These are phyloP conservation scores for Pimpla rufipes DNA, from an alignment of 2,888 invertebrate species.

Conservation along the genomic window DNA sequence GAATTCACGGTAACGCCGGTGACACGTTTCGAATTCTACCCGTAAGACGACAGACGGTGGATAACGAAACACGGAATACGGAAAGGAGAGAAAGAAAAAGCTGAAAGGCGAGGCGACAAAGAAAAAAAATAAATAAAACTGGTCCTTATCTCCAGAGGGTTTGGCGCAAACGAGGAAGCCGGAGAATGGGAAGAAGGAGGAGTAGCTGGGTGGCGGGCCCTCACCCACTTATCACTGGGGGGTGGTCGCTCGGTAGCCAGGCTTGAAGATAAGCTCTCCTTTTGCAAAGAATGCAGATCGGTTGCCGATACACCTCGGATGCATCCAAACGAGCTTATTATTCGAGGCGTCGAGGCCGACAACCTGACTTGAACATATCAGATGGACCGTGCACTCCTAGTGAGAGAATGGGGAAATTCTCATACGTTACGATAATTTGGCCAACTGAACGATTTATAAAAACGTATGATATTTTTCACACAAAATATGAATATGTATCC, in stretches of 20 bases:
- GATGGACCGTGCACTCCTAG: slow-evolving; percentile 12
- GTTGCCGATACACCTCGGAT: slow-evolving; percentile 62
- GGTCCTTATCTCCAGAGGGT: slow-evolving; percentile 27
- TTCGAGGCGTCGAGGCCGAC: slow-evolving; percentile 41
- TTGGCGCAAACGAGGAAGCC: slow-evolving; percentile 20
- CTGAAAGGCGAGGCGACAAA: slow-evolving; percentile 6
- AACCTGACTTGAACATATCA: slow-evolving; percentile 30
- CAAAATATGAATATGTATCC: not conserved
- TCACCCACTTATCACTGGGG: slow-evolving; percentile 51
- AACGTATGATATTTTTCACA: not conserved
- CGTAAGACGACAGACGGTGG: not conserved
- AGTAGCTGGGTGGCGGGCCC: slow-evolving; percentile 17
- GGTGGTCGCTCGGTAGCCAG: slow-evolving; percentile 31
- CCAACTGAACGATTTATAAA: not conserved
- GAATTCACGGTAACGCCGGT: not conserved
- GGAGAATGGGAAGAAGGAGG: slow-evolving; percentile 28
- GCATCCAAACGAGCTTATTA: slow-evolving; percentile 63
- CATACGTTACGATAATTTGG: not conserved
- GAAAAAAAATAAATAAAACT: slow-evolving; percentile 35
- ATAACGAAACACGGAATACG: slow-evolving; percentile 12
- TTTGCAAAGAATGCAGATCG: slow-evolving; percentile 73
- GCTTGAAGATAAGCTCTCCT: slow-evolving; percentile 70
- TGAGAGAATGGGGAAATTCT: not conserved
- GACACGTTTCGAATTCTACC: not conserved
- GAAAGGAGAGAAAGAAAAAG: not conserved